Conservation (phyloP, 2,888 invertebrate genomes). For the Agrotis ipsilon region DNA sequence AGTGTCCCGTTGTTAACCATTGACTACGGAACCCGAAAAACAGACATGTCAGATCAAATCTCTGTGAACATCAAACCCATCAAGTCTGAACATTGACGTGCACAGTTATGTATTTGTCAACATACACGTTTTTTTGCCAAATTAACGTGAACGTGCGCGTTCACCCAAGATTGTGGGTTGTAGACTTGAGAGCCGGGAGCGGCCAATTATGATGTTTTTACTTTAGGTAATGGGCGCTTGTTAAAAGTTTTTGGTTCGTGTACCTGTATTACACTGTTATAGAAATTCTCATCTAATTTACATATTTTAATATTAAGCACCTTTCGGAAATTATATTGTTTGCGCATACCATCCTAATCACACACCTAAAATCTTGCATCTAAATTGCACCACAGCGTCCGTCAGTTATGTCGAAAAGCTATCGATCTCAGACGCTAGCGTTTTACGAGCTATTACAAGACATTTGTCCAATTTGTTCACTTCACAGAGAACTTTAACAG, state of each 20-base stretch:
- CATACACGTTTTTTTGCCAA: constrained; percentile 52
- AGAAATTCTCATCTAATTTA: constrained; percentile 47
- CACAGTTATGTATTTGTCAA: constrained; percentile 53
- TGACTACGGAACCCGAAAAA: constrained; percentile 43
- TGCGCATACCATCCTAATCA: constrained; percentile 22
- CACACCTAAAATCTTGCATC: neutral
- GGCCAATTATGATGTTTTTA: constrained; percentile 75
- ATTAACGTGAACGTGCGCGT: constrained; percentile 56
- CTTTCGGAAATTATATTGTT: constrained; percentile 29
- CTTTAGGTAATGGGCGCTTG: constrained; percentile 67
- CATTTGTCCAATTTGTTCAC: constrained; percentile 43
- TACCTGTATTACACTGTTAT: constrained; percentile 47
- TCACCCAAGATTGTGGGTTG: constrained; percentile 34
- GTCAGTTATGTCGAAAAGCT: constrained; percentile 23
- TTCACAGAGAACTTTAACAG: constrained; percentile 37
- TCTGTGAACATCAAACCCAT: constrained; percentile 58
- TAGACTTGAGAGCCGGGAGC: constrained; percentile 55
- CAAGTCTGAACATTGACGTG: constrained; percentile 54
- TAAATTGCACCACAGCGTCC: constrained; percentile 6
- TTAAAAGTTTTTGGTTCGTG: constrained; percentile 61
- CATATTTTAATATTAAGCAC: constrained; percentile 57
- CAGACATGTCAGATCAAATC: constrained; percentile 60
- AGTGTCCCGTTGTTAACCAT: neutral
- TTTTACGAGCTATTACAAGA: constrained; percentile 45
- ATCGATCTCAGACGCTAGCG: constrained; percentile 32